Conservation (phyloP, 2,113 vertebrate species). For the Micronycteris hirsuta region DNA sequence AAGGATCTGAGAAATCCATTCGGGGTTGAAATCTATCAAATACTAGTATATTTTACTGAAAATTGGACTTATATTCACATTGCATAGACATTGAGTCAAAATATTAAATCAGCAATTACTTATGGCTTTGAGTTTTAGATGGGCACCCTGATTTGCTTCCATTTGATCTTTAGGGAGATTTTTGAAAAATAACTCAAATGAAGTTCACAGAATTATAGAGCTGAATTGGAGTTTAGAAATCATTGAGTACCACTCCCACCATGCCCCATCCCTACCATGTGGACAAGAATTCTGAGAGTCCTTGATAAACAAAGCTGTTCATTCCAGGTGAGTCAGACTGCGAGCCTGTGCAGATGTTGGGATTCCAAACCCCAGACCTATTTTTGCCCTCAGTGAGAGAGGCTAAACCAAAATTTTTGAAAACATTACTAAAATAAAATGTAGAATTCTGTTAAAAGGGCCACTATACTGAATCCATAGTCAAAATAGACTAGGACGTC, state of each 20-base stretch:
- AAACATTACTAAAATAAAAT: not conserved
- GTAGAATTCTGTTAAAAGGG: not conserved
- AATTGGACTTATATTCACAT: not conserved
- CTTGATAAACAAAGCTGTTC: fast-evolving
- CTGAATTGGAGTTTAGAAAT: not conserved
- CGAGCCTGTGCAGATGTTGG: not conserved
- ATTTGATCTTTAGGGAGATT: not conserved
- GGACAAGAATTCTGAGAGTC: not conserved
- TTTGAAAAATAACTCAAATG: not conserved
- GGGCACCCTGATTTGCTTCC: not conserved
- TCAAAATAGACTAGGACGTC: not conserved
- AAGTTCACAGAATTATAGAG: not conserved
- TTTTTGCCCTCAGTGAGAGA: not conserved
- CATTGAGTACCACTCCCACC: not conserved
- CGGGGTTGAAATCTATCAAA: not conserved
- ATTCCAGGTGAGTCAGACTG: not conserved
- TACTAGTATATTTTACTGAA: not conserved
- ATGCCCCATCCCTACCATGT: fast-evolving
- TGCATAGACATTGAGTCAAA: not conserved
- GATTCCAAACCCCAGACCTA: not conserved
- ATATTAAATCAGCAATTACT: not conserved
- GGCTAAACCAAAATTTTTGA: not conserved
- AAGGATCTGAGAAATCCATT: not conserved
- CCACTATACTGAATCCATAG: fast-evolving
- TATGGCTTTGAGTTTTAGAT: not conserved